These are phyloP conservation scores for Merodon equestris DNA, from an alignment of 2,888 invertebrate species.

Conservation along the genomic window DNA sequence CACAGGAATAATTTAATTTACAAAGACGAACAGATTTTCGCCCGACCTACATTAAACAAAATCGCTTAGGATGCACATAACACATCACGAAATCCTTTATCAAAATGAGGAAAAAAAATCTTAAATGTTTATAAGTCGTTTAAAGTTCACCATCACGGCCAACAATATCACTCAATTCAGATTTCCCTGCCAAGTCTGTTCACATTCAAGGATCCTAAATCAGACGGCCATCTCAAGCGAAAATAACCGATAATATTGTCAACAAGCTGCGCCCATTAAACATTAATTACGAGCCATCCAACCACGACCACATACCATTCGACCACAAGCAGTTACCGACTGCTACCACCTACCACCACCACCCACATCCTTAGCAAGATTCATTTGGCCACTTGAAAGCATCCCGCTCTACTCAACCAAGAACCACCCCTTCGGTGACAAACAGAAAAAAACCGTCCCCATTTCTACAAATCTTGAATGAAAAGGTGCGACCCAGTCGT, in stretches of 20 bases:
- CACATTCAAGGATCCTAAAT: slow-evolving; percentile 18
- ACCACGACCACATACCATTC: background rate
- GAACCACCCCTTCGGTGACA: background rate
- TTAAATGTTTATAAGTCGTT: background rate
- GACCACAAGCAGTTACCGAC: too few relatives aligned
- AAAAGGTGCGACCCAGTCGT: slow-evolving; percentile 33
- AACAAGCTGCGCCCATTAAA: slow-evolving; percentile 35
- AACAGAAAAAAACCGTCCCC: background rate
- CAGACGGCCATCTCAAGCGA: slow-evolving; percentile 20
- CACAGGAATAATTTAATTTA: too few relatives aligned
- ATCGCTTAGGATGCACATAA: too few relatives aligned
- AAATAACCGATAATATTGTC: slow-evolving; percentile 36
- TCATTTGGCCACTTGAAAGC: slow-evolving; percentile 29
- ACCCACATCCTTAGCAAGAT: slow-evolving; percentile 8
- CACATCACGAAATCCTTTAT: too few relatives aligned
- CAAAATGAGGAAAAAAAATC: too few relatives aligned
- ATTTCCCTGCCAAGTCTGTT: background rate
- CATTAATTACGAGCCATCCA: slow-evolving; percentile 29
- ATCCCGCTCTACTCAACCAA: slow-evolving; percentile 1
- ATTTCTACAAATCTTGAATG: slow-evolving; percentile 38
- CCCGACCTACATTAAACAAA: too few relatives aligned
- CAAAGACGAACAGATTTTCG: too few relatives aligned
- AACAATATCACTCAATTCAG: slow-evolving; percentile 3
- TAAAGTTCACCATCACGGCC: background rate
- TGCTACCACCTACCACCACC: background rate